phyloP scores from a whole-genome alignment of 1,140 invertebrate genomes.

The Helicorthomorpha holstii region DNA sequence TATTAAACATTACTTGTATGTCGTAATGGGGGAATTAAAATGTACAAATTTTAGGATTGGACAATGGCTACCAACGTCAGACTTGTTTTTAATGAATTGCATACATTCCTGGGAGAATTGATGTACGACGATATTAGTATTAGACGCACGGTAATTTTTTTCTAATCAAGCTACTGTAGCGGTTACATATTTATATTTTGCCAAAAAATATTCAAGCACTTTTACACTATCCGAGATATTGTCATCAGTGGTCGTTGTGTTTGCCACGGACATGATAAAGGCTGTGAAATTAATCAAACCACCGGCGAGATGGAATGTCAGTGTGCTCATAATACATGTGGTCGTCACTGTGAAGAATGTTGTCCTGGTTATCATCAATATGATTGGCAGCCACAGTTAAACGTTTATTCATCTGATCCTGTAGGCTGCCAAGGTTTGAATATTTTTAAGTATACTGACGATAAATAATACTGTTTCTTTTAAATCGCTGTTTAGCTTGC shows the following conservation, averaged over 20 bases:
- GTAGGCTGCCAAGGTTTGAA: too few relatives aligned
- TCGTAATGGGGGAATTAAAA: neutral
- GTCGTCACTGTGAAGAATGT: neutral
- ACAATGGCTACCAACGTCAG: neutral
- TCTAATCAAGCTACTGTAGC: neutral
- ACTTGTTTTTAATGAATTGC: neutral
- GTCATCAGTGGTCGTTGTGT: neutral
- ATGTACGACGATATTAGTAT: neutral
- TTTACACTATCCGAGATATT: neutral
- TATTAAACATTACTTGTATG: neutral
- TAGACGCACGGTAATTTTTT: neutral
- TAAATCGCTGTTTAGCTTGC: neutral
- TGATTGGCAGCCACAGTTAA: neutral
- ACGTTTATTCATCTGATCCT: too few relatives aligned
- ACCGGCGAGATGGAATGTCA: neutral
- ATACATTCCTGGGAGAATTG: neutral
- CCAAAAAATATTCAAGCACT: neutral
- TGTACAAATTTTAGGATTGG: neutral
- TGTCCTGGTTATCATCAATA: neutral
- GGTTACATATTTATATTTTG: neutral
- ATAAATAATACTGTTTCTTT: too few relatives aligned
- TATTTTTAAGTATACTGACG: too few relatives aligned
- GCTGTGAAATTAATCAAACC: neutral
- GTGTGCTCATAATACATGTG: neutral
- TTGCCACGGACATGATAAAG: neutral